Evolutionary conservation across 1,140 invertebrate genomes (phyloP).

Genomic region (Plectrocnemia conspersa): DNA sequence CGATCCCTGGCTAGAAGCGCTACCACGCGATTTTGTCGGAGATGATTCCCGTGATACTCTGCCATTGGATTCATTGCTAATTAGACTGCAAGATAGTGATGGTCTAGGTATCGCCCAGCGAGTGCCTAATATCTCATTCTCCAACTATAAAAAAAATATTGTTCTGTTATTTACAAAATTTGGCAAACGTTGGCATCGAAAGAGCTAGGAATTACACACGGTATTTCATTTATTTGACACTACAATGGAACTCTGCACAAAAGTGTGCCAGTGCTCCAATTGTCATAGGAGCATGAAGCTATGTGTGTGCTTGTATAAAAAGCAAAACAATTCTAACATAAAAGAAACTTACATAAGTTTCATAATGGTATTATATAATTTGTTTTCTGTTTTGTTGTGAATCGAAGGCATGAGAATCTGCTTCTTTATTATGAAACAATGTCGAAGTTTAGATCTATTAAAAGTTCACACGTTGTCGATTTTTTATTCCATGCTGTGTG

Average conservation of each 20-base stretch:
- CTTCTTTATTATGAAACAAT: too few species aligned
- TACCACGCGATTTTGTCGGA: slow-evolving; percentile 50
- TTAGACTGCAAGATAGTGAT: slow-evolving; percentile 56
- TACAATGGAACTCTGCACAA: neutral
- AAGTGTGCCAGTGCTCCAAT: slow-evolving; percentile 2
- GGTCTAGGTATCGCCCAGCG: slow-evolving; percentile 75
- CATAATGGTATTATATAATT: slow-evolving; percentile 1
- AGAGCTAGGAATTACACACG: neutral
- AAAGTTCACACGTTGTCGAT: too few species aligned
- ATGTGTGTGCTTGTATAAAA: neutral
- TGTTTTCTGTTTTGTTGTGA: too few species aligned
- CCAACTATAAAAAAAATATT: slow-evolving; percentile 23
- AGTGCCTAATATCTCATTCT: slow-evolving; percentile 13
- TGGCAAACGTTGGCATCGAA: neutral
- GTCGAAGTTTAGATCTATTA: too few species aligned
- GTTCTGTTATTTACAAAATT: neutral
- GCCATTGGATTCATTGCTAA: slow-evolving; percentile 40
- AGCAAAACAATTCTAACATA: neutral
- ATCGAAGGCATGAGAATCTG: too few species aligned
- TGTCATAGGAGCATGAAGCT: slow-evolving; percentile 6
- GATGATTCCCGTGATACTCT: slow-evolving; percentile 37
- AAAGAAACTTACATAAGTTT: neutral
- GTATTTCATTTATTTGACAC: neutral
- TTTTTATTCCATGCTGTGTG: too few species aligned
- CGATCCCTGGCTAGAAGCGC: slow-evolving; percentile 70